Evolutionary conservation across 1,140 invertebrate genomes (phyloP).

Genomic region (Drosophila nebulosa): DNA sequence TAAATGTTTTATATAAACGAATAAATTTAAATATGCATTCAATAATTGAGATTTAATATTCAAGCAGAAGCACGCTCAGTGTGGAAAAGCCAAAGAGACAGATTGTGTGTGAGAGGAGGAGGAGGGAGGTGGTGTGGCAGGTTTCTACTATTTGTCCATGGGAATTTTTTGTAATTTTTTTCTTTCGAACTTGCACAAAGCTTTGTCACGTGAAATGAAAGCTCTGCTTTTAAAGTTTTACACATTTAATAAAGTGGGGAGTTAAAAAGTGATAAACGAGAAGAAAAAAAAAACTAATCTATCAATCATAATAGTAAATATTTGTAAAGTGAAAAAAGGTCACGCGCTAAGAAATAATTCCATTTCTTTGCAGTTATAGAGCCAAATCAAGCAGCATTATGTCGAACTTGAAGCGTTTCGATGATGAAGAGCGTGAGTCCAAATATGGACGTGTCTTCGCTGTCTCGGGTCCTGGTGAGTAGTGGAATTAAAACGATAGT

Average conservation of each 20-base stretch:
- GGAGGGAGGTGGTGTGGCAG: background rate
- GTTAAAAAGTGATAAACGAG: slow-evolving; percentile 30
- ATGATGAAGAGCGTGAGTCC: slow-evolving; percentile 92
- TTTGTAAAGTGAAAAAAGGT: slow-evolving; percentile 41
- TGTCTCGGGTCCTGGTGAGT: slow-evolving; percentile 97
- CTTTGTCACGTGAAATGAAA: slow-evolving; percentile 74
- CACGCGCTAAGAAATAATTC: slow-evolving; percentile 1
- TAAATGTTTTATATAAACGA: background rate
- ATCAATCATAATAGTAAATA: background rate
- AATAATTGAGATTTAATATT: background rate
- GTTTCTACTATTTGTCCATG: background rate
- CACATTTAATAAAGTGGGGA: slow-evolving; percentile 30
- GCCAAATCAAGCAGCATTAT: slow-evolving; percentile 80
- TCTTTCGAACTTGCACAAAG: slow-evolving; percentile 70
- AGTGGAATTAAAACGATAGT: background rate
- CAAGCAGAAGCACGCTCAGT: background rate
- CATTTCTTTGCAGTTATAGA: slow-evolving; percentile 45
- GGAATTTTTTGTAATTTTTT: slow-evolving; percentile 26
- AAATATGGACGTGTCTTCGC: slow-evolving; percentile 97
- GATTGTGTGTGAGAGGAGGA: background rate
- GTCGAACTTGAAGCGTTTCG: slow-evolving; percentile 87
- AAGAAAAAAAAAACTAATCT: slow-evolving; percentile 4
- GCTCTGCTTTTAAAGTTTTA: slow-evolving; percentile 61
- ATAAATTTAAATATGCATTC: background rate
- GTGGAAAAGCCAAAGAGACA: slow-evolving; percentile 2